Evolutionary conservation across 2,888 invertebrate genomes (phyloP).

Genomic region (Psylliodes chrysocephalus): DNA sequence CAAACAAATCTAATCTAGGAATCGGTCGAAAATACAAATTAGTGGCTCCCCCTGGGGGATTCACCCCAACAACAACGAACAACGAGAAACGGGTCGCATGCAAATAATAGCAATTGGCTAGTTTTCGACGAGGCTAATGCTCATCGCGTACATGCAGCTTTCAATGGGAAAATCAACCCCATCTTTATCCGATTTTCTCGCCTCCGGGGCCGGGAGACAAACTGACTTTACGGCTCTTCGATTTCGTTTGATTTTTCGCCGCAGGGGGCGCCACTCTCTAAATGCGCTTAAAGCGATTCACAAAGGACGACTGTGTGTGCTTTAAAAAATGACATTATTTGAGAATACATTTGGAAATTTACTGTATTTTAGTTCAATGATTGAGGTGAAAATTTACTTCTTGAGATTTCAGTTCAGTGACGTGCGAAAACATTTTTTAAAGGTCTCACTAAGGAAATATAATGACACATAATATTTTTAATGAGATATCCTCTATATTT

Average conservation of each 20-base stretch:
- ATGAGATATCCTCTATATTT: too few relatives aligned
- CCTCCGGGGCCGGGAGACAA: conserved; percentile 49
- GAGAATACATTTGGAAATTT: too few relatives aligned
- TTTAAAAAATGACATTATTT: too few relatives aligned
- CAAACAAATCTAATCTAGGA: conserved; percentile 63
- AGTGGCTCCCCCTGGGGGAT: conserved; percentile 57
- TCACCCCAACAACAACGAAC: conserved; percentile 48
- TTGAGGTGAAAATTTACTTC: too few relatives aligned
- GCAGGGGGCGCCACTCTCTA: not conserved
- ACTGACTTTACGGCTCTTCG: conserved; percentile 45
- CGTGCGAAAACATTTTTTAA: too few relatives aligned
- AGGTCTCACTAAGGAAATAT: too few relatives aligned
- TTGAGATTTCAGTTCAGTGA: too few relatives aligned
- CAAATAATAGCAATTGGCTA: conserved; percentile 64
- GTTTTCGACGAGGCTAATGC: conserved; percentile 55
- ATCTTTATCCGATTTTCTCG: conserved; percentile 59
- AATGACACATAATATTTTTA: too few relatives aligned
- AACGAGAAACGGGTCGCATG: conserved; percentile 54
- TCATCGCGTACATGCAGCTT: conserved; percentile 43
- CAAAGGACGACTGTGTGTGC: too few relatives aligned
- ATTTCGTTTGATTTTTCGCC: conserved; percentile 31
- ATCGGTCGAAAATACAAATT: conserved; percentile 63
- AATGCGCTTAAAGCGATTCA: not conserved
- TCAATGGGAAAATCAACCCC: conserved; percentile 44
- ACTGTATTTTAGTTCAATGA: too few relatives aligned